These are phyloP conservation scores for Phoxinus phoxinus DNA, from an alignment of 2,113 vertebrate species.

Conservation along the genomic window DNA sequence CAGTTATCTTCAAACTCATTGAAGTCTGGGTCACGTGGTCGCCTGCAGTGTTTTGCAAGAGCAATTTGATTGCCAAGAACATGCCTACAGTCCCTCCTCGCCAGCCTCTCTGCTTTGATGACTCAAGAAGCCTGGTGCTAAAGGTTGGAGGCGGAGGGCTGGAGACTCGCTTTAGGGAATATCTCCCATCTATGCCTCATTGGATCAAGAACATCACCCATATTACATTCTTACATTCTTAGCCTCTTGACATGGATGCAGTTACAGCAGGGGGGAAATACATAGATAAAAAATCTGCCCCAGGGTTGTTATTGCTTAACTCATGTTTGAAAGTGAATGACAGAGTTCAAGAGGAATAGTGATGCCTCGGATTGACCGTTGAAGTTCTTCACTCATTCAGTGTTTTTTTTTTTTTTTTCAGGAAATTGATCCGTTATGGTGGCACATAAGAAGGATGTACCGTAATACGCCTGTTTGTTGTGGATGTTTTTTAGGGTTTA, in stretches of 20 bases:
- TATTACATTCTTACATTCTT: slow-evolving; percentile 35
- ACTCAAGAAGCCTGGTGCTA: slow-evolving; percentile 54
- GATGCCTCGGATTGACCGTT: slow-evolving; percentile 43
- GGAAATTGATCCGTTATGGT: slow-evolving; percentile 57
- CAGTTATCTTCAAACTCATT: slow-evolving; percentile 35
- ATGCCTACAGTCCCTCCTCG: slow-evolving; percentile 17
- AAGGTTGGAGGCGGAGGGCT: slow-evolving; percentile 58
- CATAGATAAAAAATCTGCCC: slow-evolving; percentile 65
- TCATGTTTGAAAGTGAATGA: slow-evolving; percentile 62
- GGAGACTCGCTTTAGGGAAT: slow-evolving; percentile 48
- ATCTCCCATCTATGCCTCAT: slow-evolving; percentile 54
- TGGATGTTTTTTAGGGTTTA: slow-evolving; percentile 13
- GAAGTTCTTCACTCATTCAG: not conserved
- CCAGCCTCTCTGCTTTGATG: slow-evolving; percentile 56
- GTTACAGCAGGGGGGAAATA: slow-evolving; percentile 46
- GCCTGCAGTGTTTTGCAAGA: slow-evolving; percentile 37
- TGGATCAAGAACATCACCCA: slow-evolving; percentile 55
- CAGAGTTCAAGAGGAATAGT: slow-evolving; percentile 65
- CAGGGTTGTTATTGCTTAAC: slow-evolving; percentile 67
- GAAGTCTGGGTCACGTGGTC: slow-evolving; percentile 25
- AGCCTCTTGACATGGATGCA: slow-evolving; percentile 45
- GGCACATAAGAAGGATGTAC: slow-evolving; percentile 11
- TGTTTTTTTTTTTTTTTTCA: not conserved
- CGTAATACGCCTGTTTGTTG: slow-evolving; percentile 19
- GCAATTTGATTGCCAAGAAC: slow-evolving; percentile 8